Percentiles rank a stretch among this genome's conserved stretches.
These are phyloP conservation scores for Byasa hedistus DNA, from an alignment of 2,888 invertebrate species.

Conservation along the genomic window DNA sequence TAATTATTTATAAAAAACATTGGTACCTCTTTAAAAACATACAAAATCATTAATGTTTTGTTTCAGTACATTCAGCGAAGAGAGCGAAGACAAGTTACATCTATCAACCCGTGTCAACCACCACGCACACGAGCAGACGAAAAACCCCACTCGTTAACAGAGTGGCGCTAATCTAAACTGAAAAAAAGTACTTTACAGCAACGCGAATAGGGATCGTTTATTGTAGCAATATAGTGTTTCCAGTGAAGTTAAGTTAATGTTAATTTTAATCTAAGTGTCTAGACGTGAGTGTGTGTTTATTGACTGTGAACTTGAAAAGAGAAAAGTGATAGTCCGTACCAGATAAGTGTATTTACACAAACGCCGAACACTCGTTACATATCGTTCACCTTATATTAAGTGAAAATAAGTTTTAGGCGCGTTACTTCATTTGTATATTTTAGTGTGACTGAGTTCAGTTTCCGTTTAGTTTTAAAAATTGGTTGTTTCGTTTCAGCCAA, in stretches of 20 bases:
- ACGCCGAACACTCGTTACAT: conserved; percentile 71
- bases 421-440: conserved; percentile 21
- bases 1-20: too few species aligned
- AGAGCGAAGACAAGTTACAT: conserved; percentile 70
- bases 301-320: conserved; percentile 32
- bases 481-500: conserved; percentile 41
- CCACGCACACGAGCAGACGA: conserved; percentile 78
- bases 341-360: conserved; percentile 64
- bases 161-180: conserved; percentile 62
- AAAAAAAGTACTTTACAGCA: conserved; percentile 32
- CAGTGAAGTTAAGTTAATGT: conserved; percentile 34
- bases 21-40: neutral
- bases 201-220: conserved; percentile 7
- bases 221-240: conserved; percentile 28
- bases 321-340: conserved; percentile 56
- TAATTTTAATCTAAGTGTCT: conserved; percentile 38
- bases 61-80: conserved; percentile 71
- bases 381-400: conserved; percentile 65
- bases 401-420: conserved; percentile 15
- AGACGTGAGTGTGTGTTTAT: conserved; percentile 46
- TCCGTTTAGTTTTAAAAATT: conserved; percentile 30
- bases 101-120: conserved; percentile 67
- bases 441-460: conserved; percentile 21
- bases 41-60: conserved; percentile 26
- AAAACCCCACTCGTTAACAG: conserved; percentile 82